Conservation (phyloP, 2,797 vertebrate species). For the Muraenolepis orangiensis region DNA sequence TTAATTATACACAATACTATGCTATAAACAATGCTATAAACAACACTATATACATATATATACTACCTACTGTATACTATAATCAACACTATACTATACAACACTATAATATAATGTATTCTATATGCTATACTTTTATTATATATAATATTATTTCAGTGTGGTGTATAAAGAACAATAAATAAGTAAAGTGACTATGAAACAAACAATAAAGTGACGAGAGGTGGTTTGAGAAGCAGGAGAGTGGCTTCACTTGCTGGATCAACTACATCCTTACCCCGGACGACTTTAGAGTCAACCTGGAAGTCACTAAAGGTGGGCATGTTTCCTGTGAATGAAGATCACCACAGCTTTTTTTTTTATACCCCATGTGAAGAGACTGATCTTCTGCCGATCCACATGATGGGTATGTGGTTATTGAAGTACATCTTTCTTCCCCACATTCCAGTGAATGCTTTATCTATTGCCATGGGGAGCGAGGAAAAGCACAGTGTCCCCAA, state of each 20-base stretch:
- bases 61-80: too few relatives aligned
- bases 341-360: background rate
- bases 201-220: too few relatives aligned
- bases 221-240: slow-evolving; percentile 95
- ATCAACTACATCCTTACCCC: slow-evolving; percentile 95
- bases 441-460: slow-evolving; percentile 79
- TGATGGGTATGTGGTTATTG: background rate
- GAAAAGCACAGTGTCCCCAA: slow-evolving; percentile 76
- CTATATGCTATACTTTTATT: too few relatives aligned
- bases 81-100: too few relatives aligned
- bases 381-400: background rate
- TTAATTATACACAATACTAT: too few relatives aligned
- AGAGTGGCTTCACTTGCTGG: slow-evolving; percentile 93
- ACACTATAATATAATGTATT: too few relatives aligned
- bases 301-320: slow-evolving; percentile 82
- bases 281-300: slow-evolving; percentile 89
- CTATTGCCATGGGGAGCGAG: slow-evolving; percentile 77
- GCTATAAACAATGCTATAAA: too few relatives aligned
- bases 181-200: too few relatives aligned
- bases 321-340: background rate
- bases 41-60: too few relatives aligned
- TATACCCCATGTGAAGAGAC: background rate
- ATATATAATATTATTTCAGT: too few relatives aligned
- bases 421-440: background rate
- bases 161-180: too few relatives aligned